phyloP scores from a whole-genome alignment of 2,888 invertebrate genomes.

The Luperina testacea region DNA sequence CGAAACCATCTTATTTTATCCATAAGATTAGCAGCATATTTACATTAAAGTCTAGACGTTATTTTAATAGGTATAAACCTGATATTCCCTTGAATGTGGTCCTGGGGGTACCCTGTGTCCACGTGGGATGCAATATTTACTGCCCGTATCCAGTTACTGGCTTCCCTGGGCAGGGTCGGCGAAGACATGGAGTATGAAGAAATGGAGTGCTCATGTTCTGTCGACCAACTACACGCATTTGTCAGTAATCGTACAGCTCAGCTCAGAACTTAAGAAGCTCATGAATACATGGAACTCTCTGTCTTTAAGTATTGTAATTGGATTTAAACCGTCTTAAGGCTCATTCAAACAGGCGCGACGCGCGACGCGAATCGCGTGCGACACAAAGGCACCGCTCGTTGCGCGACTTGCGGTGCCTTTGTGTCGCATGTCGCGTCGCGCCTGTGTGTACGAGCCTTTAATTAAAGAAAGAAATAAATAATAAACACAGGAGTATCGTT shows the following conservation, averaged over 20 bases:
- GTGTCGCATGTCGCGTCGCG: too few relatives aligned
- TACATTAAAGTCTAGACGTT: conserved; percentile 54
- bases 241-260: neutral
- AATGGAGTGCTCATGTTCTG: conserved; percentile 13
- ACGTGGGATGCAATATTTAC: conserved; percentile 54
- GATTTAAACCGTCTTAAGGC: too few relatives aligned
- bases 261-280: neutral
- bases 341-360: too few relatives aligned
- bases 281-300: too few relatives aligned
- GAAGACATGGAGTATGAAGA: conserved; percentile 4
- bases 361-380: too few relatives aligned
- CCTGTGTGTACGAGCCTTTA: too few relatives aligned
- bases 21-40: conserved; percentile 21
- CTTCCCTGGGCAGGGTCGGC: conserved; percentile 3
- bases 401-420: too few relatives aligned
- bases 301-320: too few relatives aligned
- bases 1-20: conserved; percentile 14
- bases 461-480: too few relatives aligned
- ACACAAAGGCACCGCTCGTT: too few relatives aligned
- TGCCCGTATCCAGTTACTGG: conserved; percentile 42
- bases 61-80: conserved; percentile 53
- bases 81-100: conserved; percentile 32
- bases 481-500: too few relatives aligned
- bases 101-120: conserved; percentile 31
- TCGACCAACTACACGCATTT: neutral